Percentiles rank a stretch among this genome's conserved stretches.
These are phyloP conservation scores for Lathronympha strigana DNA, from an alignment of 2,888 invertebrate species.

Conservation along the genomic window DNA sequence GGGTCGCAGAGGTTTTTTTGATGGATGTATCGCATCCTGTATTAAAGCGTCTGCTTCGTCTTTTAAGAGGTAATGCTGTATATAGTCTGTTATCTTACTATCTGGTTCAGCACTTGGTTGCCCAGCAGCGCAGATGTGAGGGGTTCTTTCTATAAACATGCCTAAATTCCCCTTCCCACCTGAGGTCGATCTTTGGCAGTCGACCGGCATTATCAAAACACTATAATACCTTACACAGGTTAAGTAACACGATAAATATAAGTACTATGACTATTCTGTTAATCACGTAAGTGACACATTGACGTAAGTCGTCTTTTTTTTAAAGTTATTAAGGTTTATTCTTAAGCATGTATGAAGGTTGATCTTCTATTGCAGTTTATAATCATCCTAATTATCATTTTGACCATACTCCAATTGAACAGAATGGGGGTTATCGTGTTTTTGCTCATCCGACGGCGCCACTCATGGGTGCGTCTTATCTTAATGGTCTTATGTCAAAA, in stretches of 20 bases:
- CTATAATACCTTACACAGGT: neutral
- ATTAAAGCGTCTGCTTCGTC: constrained; percentile 59
- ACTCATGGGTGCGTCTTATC: too few relatives aligned
- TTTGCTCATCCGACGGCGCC: too few relatives aligned
- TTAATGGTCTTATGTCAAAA: too few relatives aligned
- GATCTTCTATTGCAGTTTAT: too few relatives aligned
- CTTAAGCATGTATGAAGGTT: too few relatives aligned
- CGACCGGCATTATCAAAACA: constrained; percentile 17
- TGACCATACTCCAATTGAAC: too few relatives aligned
- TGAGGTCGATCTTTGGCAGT: constrained; percentile 41
- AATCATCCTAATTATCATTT: too few relatives aligned
- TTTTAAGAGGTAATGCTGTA: constrained; percentile 52
- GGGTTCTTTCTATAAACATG: constrained; percentile 55
- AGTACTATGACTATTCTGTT: neutral
- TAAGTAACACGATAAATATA: too few relatives aligned
- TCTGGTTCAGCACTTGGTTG: constrained; percentile 48
- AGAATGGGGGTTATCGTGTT: too few relatives aligned
- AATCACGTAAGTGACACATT: neutral
- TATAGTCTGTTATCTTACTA: constrained; percentile 43
- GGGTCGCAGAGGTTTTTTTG: constrained; percentile 42
- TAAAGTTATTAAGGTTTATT: neutral
- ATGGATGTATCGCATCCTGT: constrained; percentile 52
- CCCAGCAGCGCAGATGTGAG: constrained; percentile 56
- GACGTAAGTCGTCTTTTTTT: too few relatives aligned
- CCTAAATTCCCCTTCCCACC: constrained; percentile 60